Evolutionary conservation across 2,797 vertebrate genomes (phyloP).

Genomic region (Sternarchorhynchus goeldii): DNA sequence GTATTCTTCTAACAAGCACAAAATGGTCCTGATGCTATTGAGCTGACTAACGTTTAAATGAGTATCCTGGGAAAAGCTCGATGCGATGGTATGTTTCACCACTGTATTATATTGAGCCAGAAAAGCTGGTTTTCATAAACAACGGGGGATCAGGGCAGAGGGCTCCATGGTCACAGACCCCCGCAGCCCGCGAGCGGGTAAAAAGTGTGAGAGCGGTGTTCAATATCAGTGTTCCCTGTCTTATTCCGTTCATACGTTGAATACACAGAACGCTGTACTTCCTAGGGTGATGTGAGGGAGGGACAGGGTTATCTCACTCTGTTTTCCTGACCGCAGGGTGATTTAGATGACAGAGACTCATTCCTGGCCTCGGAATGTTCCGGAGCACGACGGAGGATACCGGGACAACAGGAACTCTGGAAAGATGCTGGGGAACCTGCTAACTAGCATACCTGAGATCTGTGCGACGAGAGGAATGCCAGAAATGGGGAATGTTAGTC

Average conservation of each 20-base stretch:
- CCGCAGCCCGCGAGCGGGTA: constrained; percentile 71
- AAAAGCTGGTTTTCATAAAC: constrained; percentile 65
- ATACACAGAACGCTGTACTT: constrained; percentile 62
- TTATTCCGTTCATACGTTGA: constrained; percentile 73
- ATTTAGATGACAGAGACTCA: too few relatives aligned
- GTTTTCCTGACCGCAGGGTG: constrained; percentile 40
- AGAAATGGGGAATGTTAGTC: constrained; percentile 63
- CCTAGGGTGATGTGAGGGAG: constrained; percentile 43
- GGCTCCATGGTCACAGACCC: constrained; percentile 67
- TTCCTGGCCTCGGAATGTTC: too few relatives aligned
- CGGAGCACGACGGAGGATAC: constrained; percentile 48
- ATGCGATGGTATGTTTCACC: constrained; percentile 56
- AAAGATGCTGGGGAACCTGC: constrained; percentile 63
- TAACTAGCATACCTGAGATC: constrained; percentile 60
- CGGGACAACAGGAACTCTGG: constrained; percentile 59
- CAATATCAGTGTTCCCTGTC: constrained; percentile 70
- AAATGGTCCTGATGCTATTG: constrained; percentile 40
- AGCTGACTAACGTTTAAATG: constrained; percentile 50
- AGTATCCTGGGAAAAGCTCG: constrained; percentile 42
- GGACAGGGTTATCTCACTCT: constrained; percentile 55
- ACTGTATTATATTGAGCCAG: constrained; percentile 63
- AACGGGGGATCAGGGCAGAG: constrained; percentile 60
- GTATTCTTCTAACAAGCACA: constrained; percentile 37
- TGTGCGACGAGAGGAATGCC: constrained; percentile 53
- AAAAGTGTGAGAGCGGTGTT: constrained; percentile 70